Base-by-base conservation (phyloP, 30 jellyfish, hydroid and myxozoan genomes). In the Hydra vulgaris region DNA sequence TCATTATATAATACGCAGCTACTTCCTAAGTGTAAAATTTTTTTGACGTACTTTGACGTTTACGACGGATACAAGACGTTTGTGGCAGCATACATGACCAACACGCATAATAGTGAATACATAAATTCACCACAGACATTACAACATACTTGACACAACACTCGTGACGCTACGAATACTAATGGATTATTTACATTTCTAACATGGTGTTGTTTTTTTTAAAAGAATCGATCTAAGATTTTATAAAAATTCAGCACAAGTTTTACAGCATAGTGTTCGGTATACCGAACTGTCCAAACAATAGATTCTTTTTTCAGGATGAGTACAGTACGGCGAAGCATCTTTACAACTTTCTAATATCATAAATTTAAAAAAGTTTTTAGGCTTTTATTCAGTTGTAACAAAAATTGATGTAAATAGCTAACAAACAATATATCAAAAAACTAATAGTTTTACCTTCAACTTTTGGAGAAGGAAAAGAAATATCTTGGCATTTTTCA, bases 211-310 rank as follows among this genome's bases (percentile, higher is more conserved):
- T n/a, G n/a, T n/a, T n/a, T n/a, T n/a, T n/a, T n/a, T n/a, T n/a
- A n/a, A n/a, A n/a, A n/a, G n/a, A n/a, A n/a, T n/a, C n/a, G n/a
- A n/a, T n/a, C n/a, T n/a, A n/a, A n/a, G 61, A 40, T 12, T 3
- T 7, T 66, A 15, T 4, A 19, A 25, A 5, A 75, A 17, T n/a
- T 66, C 71, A 75, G 83, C 71, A 18, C 83, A 75, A 8, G 83
- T 75, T 54, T 75, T 75, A 16, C 83, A 75, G 56, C 83, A 75
- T 5, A 75, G 66, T 4, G 69, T 25, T 75, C 83, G 71, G 71
- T 75, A 75, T 17, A 70, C 83, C 26, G 53, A 22, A 25, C 83
- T 75, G 69, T 75, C 71, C 24, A 75, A 22, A 75, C 83, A 75
- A 23, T 75, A 75, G 56, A 25, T 15, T 24, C 23, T 75, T 40